A percentile compares a stretch with the other conserved stretches of the same genome.
Conservation (phyloP, 2,888 invertebrate species). For the Clepsis dumicolana region DNA sequence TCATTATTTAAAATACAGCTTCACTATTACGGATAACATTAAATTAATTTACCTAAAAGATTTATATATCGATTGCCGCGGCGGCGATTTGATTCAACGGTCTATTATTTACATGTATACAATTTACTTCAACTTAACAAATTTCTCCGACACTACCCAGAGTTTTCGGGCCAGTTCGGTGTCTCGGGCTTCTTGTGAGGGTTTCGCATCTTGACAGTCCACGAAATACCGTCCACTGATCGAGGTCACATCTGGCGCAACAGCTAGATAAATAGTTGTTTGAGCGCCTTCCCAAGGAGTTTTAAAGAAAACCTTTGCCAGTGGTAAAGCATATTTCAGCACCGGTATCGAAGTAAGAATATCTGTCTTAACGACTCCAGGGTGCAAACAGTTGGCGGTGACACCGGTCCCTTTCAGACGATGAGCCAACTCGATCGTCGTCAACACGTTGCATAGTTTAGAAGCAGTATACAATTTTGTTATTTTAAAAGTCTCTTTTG, state of each 20-base stretch:
- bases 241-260: slow-evolving; percentile 73
- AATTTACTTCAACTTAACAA: slow-evolving; percentile 27
- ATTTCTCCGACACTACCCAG: slow-evolving; percentile 31
- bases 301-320: slow-evolving; percentile 29
- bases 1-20: too few species aligned
- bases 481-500: slow-evolving; percentile 47
- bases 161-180: slow-evolving; percentile 59
- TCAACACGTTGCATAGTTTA: slow-evolving; percentile 91
- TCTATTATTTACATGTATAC: not conserved
- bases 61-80: too few species aligned
- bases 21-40: too few species aligned
- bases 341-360: slow-evolving; percentile 53
- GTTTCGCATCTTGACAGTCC: slow-evolving; percentile 68
- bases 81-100: too few species aligned
- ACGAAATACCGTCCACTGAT: slow-evolving; percentile 86
- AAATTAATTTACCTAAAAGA: too few species aligned
- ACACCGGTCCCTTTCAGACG: slow-evolving; percentile 89
- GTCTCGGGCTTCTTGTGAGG: slow-evolving; percentile 73
- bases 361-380: slow-evolving; percentile 91
- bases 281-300: slow-evolving; percentile 45
- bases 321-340: not conserved
- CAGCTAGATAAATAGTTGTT: slow-evolving; percentile 75
- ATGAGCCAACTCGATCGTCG: slow-evolving; percentile 89
- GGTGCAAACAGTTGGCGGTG: slow-evolving; percentile 92
- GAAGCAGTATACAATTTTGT: slow-evolving; percentile 76